phyloP scores from a whole-genome alignment of 2,797 vertebrate species.

The Acanthiza pusilla region DNA sequence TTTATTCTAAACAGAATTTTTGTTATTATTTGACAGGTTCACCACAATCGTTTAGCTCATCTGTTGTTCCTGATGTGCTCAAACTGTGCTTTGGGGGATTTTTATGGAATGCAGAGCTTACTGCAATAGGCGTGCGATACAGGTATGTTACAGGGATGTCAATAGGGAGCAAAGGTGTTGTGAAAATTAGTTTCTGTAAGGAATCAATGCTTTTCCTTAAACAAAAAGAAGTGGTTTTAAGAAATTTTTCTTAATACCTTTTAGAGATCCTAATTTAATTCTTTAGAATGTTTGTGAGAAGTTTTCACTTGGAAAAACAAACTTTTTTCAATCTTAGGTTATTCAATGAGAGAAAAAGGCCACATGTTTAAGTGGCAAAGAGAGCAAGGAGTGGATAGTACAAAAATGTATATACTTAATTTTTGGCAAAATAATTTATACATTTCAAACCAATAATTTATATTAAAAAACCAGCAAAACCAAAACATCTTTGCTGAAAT shows the following conservation, averaged over 20 bases:
- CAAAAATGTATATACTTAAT: not conserved
- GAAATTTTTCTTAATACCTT: not conserved
- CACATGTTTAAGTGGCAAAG: not conserved
- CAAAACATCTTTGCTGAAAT: not conserved
- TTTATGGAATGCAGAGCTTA: not conserved
- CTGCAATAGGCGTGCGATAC: not conserved
- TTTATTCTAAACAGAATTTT: not conserved
- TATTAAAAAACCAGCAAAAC: not conserved
- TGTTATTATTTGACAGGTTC: not conserved
- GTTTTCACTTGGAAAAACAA: no score
- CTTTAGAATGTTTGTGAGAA: not conserved
- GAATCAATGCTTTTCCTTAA: not conserved
- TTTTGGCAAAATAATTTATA: not conserved
- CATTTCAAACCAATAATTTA: not conserved
- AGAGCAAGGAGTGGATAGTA: not conserved
- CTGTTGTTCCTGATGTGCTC: not conserved
- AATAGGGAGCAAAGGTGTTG: not conserved
- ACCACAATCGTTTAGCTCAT: not conserved
- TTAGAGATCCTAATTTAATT: not conserved
- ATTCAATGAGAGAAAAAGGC: no score
- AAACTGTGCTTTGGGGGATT: not conserved
- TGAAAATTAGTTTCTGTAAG: not conserved
- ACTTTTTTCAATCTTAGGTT: no score
- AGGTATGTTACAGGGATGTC: not conserved
- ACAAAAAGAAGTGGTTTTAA: accelerated